These are phyloP conservation scores for Pristionchus pacificus DNA, from an alignment of 1,140 invertebrate genomes.

Conservation along the genomic window DNA sequence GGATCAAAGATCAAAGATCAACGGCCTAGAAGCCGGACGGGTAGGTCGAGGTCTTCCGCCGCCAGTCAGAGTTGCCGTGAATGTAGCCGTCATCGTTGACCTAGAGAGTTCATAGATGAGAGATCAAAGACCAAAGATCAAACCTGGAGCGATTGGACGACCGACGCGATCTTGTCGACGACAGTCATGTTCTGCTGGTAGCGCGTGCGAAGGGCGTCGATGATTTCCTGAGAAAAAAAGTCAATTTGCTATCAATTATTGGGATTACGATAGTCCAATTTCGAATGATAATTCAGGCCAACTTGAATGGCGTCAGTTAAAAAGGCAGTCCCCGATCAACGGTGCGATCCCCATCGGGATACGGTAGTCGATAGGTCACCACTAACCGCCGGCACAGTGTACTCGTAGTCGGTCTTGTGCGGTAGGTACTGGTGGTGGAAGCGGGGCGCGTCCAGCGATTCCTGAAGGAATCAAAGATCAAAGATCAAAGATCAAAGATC, in stretches of 20 bases:
- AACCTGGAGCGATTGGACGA: slow-evolving; percentile 51
- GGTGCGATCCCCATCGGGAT: no score
- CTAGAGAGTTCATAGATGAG: background rate
- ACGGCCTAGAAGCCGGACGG: slow-evolving; percentile 50
- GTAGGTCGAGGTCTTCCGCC: slow-evolving; percentile 52
- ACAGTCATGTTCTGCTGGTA: slow-evolving; percentile 47
- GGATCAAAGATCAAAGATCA: no score
- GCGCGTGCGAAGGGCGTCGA: slow-evolving; percentile 32
- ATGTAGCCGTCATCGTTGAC: slow-evolving; percentile 42
- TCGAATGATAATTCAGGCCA: no score
- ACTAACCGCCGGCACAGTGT: slow-evolving; percentile 68
- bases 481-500: background rate
- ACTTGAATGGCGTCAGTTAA: slow-evolving; percentile 17
- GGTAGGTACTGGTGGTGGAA: slow-evolving; percentile 89
- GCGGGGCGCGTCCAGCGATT: slow-evolving; percentile 78
- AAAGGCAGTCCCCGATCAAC: no score
- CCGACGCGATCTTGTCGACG: slow-evolving; percentile 43
- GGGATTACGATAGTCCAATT: no score
- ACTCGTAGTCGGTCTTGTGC: slow-evolving; percentile 75
- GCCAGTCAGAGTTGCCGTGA: slow-evolving; percentile 53
- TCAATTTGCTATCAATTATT: no score
- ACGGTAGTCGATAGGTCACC: no score
- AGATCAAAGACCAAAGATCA: slow-evolving; percentile 1
- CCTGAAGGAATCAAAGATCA: slow-evolving; percentile 20
- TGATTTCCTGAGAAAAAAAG: slow-evolving; percentile 38